Conservation (phyloP, 64 coral and sea anemone genomes). For the Orbicella faveolata region DNA sequence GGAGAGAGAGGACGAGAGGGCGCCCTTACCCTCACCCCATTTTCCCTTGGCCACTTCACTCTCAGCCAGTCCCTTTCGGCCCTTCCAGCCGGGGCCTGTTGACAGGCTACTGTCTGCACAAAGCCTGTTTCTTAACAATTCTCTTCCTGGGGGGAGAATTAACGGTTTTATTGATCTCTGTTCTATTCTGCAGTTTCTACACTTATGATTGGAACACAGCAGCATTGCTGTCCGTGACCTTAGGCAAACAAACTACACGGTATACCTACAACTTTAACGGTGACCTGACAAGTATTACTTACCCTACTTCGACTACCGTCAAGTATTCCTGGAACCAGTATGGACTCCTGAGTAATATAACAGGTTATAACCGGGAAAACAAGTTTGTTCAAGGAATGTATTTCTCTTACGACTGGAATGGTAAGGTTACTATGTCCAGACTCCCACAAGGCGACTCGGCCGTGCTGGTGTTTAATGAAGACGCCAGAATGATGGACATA, state of each 20-base stretch:
- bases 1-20: too few relatives aligned
- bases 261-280: slow-evolving; percentile 54
- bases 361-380: slow-evolving; percentile 49
- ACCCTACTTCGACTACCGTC: slow-evolving; percentile 41
- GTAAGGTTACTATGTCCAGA: slow-evolving; percentile 45
- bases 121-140: too few relatives aligned
- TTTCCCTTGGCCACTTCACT: too few relatives aligned
- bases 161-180: not conserved
- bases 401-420: slow-evolving; percentile 76
- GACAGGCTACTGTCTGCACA: too few relatives aligned
- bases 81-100: too few relatives aligned
- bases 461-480: slow-evolving; percentile 11
- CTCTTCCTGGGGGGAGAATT: too few relatives aligned
- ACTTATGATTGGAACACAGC: slow-evolving; percentile 31
- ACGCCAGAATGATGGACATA: slow-evolving; percentile 30
- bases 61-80: too few relatives aligned
- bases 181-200: slow-evolving; percentile 63
- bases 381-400: slow-evolving; percentile 23
- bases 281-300: slow-evolving; percentile 73
- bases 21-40: too few relatives aligned
- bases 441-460: slow-evolving; percentile 29
- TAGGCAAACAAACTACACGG: slow-evolving; percentile 20
- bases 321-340: slow-evolving; percentile 62
- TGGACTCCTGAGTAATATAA: slow-evolving; percentile 47
- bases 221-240: slow-evolving; percentile 48